These are phyloP conservation scores for Puffinus mauretanicus DNA, from an alignment of 2,113 vertebrate species.

Conservation along the genomic window DNA sequence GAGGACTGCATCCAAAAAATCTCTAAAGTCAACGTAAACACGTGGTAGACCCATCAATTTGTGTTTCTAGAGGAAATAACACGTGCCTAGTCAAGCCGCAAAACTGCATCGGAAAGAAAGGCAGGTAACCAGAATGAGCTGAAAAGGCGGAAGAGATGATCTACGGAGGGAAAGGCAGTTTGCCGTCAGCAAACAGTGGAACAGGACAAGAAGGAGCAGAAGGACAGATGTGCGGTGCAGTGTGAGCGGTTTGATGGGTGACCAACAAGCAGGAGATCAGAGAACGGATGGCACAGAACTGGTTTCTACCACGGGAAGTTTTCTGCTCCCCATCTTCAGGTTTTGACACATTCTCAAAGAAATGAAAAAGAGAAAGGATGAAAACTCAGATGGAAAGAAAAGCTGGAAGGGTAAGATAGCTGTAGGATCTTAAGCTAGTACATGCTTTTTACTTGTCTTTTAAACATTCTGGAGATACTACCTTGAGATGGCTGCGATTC, in stretches of 20 bases:
- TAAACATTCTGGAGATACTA: not conserved
- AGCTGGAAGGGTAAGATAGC: not conserved
- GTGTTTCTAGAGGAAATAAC: not conserved
- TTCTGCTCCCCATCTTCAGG: not conserved
- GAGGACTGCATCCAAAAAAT: slow-evolving; percentile 36
- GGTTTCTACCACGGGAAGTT: not conserved
- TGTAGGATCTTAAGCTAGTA: not conserved
- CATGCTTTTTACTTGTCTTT: not conserved
- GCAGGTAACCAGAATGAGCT: not conserved
- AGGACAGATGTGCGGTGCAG: not conserved
- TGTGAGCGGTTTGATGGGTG: fast-evolving
- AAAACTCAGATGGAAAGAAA: not conserved
- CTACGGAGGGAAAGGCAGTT: not conserved
- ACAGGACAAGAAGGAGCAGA: not conserved
- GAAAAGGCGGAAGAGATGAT: not conserved
- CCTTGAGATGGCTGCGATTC: not conserved
- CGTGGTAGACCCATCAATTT: slow-evolving; percentile 4
- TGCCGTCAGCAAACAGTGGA: not conserved
- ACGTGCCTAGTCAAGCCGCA: not conserved
- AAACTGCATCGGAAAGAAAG: not conserved
- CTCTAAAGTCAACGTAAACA: not conserved
- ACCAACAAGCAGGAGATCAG: not conserved
- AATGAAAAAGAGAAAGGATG: not conserved
- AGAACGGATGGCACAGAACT: not conserved
- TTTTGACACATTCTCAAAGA: not conserved